phyloP scores from a whole-genome alignment of 2,888 invertebrate species.

The Metellina segmentata region DNA sequence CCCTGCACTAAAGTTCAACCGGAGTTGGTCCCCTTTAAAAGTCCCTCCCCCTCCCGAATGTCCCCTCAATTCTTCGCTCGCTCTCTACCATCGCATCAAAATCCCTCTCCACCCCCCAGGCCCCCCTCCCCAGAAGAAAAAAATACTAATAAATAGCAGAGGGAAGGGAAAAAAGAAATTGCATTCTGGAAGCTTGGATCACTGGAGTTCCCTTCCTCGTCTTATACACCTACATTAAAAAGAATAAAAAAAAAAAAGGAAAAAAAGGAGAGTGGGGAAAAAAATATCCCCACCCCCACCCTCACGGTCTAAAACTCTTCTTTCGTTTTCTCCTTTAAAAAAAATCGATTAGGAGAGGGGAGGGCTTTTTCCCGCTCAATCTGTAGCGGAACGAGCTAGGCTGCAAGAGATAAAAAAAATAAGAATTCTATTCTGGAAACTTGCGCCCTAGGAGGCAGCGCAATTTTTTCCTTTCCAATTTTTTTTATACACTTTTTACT shows the following conservation, averaged over 20 bases:
- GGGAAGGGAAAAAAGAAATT: constrained; percentile 56
- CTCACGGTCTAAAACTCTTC: constrained; percentile 61
- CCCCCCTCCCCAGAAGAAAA: constrained; percentile 3
- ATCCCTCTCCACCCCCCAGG: constrained; percentile 13
- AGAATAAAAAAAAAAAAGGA: constrained; percentile 51
- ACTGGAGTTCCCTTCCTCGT: constrained; percentile 35
- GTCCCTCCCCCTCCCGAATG: constrained; percentile 26
- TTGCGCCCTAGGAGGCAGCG: constrained; percentile 59
- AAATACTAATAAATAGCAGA: constrained; percentile 57
- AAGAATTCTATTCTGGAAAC: constrained; percentile 68
- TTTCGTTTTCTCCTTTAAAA: constrained; percentile 72
- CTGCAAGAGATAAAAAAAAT: constrained; percentile 33
- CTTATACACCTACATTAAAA: constrained; percentile 75
- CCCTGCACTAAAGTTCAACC: background rate
- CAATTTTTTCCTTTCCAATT: constrained; percentile 19
- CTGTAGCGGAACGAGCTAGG: constrained; percentile 68
- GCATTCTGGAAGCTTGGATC: constrained; percentile 60
- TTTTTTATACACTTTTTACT: constrained; percentile 27
- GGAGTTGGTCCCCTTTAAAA: background rate
- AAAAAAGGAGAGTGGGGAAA: background rate
- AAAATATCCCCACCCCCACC: constrained; percentile 16
- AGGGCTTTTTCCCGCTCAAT: constrained; percentile 54
- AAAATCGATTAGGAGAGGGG: constrained; percentile 71
- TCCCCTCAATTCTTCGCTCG: constrained; percentile 26
- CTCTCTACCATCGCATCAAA: constrained; percentile 24